These are phyloP conservation scores for Drosophila stalkeri DNA, from an alignment of 2,888 invertebrate genomes.

Conservation along the genomic window DNA sequence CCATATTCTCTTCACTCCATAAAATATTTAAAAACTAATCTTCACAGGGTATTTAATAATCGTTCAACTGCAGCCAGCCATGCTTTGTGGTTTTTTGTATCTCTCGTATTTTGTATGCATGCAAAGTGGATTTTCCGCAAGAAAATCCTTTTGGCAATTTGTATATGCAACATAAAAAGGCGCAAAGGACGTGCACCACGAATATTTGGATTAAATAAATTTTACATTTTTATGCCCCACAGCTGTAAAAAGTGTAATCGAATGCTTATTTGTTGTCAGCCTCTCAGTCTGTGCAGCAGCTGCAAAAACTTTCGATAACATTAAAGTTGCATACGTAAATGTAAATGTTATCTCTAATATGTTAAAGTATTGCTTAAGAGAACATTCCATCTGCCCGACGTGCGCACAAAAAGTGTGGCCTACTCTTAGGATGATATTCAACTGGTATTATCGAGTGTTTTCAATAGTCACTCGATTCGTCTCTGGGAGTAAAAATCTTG, in stretches of 20 bases:
- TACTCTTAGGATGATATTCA: slow-evolving; percentile 40
- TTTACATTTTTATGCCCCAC: slow-evolving; percentile 45
- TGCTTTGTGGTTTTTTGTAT: slow-evolving; percentile 32
- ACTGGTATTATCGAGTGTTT: slow-evolving; percentile 4
- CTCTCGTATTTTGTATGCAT: slow-evolving; percentile 37
- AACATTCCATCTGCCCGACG: background rate
- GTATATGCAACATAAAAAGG: slow-evolving; percentile 64
- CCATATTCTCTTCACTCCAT: no score
- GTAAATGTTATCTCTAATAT: slow-evolving; percentile 1
- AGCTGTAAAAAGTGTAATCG: slow-evolving; percentile 9
- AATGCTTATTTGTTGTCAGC: slow-evolving; percentile 2
- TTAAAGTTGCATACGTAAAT: slow-evolving; percentile 1
- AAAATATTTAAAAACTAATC: no score
- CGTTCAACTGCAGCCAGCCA: background rate
- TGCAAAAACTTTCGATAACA: background rate
- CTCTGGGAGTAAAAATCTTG: slow-evolving; percentile 58
- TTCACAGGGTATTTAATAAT: slow-evolving; percentile 9
- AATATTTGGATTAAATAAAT: slow-evolving; percentile 66
- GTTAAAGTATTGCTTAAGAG: background rate
- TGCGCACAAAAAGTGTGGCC: slow-evolving; percentile 28
- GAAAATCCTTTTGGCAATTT: slow-evolving; percentile 72
- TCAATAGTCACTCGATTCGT: slow-evolving; percentile 42
- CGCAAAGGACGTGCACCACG: slow-evolving; percentile 23
- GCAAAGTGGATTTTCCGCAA: slow-evolving; percentile 56
- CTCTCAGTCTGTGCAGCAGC: background rate